Evolutionary conservation across 1,140 invertebrate species (phyloP).

Genomic region (Phenacoccus solenopsis): DNA sequence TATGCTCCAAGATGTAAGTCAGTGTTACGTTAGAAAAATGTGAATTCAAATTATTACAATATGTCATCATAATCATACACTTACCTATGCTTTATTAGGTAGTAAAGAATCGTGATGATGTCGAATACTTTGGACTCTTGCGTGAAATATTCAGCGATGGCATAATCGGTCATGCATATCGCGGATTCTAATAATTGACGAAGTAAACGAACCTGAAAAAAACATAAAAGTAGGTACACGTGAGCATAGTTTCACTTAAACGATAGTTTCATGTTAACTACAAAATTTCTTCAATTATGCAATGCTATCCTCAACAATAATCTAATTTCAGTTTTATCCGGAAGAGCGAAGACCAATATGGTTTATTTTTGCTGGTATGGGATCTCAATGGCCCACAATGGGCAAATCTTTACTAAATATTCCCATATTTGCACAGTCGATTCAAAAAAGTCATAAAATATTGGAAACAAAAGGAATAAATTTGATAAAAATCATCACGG

Average conservation of each 20-base stretch:
- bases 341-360: conserved; percentile 18
- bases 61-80: neutral
- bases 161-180: conserved; percentile 36
- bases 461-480: conserved; percentile 45
- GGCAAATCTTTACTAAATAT: conserved; percentile 46
- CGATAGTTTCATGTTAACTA: too few species aligned
- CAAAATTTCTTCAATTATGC: too few species aligned
- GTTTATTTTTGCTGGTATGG: conserved; percentile 52
- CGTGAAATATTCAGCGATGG: neutral
- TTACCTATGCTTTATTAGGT: conserved; percentile 7
- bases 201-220: neutral
- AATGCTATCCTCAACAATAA: neutral
- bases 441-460: conserved; percentile 41
- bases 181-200: conserved; percentile 49
- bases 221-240: neutral
- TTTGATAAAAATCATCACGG: conserved; percentile 47
- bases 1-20: conserved; percentile 23
- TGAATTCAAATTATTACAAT: too few species aligned
- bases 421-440: conserved; percentile 48
- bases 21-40: neutral
- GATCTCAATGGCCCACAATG: conserved; percentile 53
- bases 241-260: too few species aligned
- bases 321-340: neutral
- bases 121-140: conserved; percentile 33
- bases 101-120: neutral